A percentile compares a stretch with the other conserved stretches of the same genome.
These are phyloP conservation scores for Cephus spinipes DNA, from an alignment of 2,888 invertebrate species.

Conservation along the genomic window DNA sequence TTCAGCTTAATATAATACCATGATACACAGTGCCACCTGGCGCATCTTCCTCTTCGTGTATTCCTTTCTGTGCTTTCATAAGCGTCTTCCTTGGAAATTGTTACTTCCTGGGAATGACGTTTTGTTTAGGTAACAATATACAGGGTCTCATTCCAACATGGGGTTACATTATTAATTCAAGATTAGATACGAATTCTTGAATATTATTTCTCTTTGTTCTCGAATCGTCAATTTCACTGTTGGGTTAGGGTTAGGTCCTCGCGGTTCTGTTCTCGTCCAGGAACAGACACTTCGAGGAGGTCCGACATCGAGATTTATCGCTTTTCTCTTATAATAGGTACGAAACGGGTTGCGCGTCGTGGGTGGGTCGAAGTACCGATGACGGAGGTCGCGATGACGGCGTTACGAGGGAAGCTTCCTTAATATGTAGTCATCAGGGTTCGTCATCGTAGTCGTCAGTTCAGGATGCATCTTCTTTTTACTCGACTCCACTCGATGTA, in stretches of 20 bases:
- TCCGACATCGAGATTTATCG: conserved; percentile 56
- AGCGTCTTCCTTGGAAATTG: background rate
- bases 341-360: conserved; percentile 41
- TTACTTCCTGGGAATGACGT: background rate
- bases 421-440: background rate
- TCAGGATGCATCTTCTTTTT: background rate
- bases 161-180: background rate
- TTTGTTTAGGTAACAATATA: background rate
- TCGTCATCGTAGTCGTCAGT: background rate
- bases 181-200: background rate
- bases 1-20: background rate
- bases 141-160: background rate
- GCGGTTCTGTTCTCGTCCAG: background rate
- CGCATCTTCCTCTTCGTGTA: background rate
- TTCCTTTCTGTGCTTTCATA: background rate
- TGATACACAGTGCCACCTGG: background rate
- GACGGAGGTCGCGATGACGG: conserved; percentile 1
- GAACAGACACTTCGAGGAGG: conserved; percentile 52
- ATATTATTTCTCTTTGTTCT: background rate
- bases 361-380: conserved; percentile 38
- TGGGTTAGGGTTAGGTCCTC: background rate
- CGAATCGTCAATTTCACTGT: background rate
- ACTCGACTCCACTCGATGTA: background rate
- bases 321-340: conserved; percentile 53
- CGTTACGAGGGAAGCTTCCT: conserved; percentile 5